Conservation (phyloP, 2,113 vertebrate species). For the Plectropomus leopardus region DNA sequence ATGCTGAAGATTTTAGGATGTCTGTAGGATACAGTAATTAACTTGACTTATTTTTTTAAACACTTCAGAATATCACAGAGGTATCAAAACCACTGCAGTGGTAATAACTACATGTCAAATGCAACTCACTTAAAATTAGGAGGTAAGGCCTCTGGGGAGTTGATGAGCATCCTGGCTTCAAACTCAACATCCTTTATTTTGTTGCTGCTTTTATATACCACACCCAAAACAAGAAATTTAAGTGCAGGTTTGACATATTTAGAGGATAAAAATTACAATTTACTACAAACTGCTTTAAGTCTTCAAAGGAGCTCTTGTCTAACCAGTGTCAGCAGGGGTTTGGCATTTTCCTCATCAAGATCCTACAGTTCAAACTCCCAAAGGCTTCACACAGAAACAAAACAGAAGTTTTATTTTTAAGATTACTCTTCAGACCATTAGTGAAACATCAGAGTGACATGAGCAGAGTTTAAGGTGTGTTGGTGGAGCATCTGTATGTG, state of each 20-base stretch:
- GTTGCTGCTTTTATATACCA: slow-evolving; percentile 22
- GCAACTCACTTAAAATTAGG: slow-evolving; percentile 26
- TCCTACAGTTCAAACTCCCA: slow-evolving; percentile 11
- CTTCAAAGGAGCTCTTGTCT: background rate
- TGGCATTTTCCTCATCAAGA: background rate
- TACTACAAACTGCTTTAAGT: background rate
- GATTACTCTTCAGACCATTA: background rate
- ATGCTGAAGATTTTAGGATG: background rate
- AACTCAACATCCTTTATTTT: slow-evolving; percentile 5
- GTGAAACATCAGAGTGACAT: background rate
- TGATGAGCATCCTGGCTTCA: slow-evolving; percentile 4
- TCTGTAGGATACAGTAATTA: slow-evolving; percentile 1
- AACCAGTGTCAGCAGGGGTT: background rate
- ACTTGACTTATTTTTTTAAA: background rate
- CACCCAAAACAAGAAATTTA: slow-evolving; percentile 4
- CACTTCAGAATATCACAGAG: background rate
- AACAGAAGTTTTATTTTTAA: background rate
- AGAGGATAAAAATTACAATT: background rate
- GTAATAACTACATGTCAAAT: slow-evolving; percentile 11
- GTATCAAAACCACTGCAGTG: slow-evolving; percentile 3
- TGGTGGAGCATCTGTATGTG: background rate
- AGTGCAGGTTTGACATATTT: background rate
- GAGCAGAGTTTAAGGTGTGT: background rate
- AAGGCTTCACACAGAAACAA: background rate
- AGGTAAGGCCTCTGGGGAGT: background rate